Base-by-base conservation (phyloP, 2,113 vertebrate genomes). In the Daboia siamensis region DNA sequence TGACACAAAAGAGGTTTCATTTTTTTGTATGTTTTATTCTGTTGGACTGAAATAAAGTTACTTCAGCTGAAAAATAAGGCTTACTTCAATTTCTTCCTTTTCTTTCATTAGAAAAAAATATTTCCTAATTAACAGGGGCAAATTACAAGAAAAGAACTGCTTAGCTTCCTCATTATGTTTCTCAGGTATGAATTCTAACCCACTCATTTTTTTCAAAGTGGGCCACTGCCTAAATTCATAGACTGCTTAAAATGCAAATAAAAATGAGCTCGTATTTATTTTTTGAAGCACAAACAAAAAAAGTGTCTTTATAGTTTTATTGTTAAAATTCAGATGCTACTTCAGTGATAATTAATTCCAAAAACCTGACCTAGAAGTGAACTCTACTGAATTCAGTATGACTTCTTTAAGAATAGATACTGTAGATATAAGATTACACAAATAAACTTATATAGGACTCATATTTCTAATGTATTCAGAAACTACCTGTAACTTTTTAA, bases 131-230 rank as follows among this genome's bases (percentile, higher is more conserved):
- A n/a, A 88, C 54, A 88, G 21, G 87, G 87, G 9, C 54, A 33
- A 88, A 88, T 88, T 88, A 88, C 54, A 88, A 57, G 52, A 88
- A 57, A 57, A 88, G 46, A 55, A 88, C 87, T 55, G 55, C 87
- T 56, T 33, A 88, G 54, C n/a, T 17, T 88, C 21, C 7, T 88
- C n/a, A 21, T 9, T 56, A 55, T 11, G 54, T 56, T 80, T 80
- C 26, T 86, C 46, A 86, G 46, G 44, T 86, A 51, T 86, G 85
- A 51, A 46, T 86, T 48, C 85, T 86, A 86, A 51, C 11, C 23
- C 23, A 29, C 46, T 51, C 44, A 51, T 24, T 26, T 29, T 51
- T 51, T 51, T 15, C 85, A 86, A 46, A 86, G 23, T 51, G 51
- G 46, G 11, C 85, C 39, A 24, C 5, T 51, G 11, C 10, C 85